Evolutionary conservation across 2,888 invertebrate genomes (phyloP).

Genomic region (Torymus aiolomorphi): DNA sequence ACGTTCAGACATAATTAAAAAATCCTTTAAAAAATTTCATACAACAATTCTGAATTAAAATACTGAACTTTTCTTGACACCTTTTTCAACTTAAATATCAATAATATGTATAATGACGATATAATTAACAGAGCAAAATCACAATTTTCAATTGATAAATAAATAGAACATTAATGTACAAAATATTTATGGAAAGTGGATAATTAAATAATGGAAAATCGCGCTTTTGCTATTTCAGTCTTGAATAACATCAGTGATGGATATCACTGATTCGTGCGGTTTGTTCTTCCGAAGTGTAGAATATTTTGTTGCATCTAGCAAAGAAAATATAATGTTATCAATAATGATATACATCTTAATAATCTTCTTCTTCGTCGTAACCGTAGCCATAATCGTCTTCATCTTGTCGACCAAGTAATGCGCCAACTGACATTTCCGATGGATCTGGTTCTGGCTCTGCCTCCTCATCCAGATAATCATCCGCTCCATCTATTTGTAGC

Average conservation of each 20-base stretch:
- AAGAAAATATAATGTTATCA: constrained; percentile 34
- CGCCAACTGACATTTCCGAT: constrained; percentile 69
- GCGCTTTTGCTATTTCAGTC: constrained; percentile 41
- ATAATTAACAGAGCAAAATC: constrained; percentile 34
- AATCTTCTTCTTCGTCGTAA: constrained; percentile 79
- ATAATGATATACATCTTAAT: constrained; percentile 73
- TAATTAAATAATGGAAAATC: constrained; percentile 20
- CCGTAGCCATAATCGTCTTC: constrained; percentile 81
- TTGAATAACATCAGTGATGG: constrained; percentile 31
- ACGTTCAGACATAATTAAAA: constrained; percentile 15
- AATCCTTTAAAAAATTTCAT: neutral
- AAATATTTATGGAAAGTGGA: constrained; percentile 40
- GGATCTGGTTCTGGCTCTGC: constrained; percentile 67
- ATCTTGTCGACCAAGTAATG: constrained; percentile 77
- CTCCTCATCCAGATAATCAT: constrained; percentile 71
- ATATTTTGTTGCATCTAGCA: constrained; percentile 6
- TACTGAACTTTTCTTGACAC: neutral
- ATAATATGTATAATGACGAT: constrained; percentile 25
- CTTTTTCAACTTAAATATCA: constrained; percentile 5
- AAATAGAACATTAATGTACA: constrained; percentile 24
- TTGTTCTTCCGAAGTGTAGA: constrained; percentile 25
- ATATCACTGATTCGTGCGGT: neutral
- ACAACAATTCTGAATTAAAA: constrained; percentile 18
- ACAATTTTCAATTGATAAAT: constrained; percentile 35
- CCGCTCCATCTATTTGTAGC: constrained; percentile 62